phyloP scores from a whole-genome alignment of 2,888 invertebrate genomes.

The Caenorhabditis macrosperma region DNA sequence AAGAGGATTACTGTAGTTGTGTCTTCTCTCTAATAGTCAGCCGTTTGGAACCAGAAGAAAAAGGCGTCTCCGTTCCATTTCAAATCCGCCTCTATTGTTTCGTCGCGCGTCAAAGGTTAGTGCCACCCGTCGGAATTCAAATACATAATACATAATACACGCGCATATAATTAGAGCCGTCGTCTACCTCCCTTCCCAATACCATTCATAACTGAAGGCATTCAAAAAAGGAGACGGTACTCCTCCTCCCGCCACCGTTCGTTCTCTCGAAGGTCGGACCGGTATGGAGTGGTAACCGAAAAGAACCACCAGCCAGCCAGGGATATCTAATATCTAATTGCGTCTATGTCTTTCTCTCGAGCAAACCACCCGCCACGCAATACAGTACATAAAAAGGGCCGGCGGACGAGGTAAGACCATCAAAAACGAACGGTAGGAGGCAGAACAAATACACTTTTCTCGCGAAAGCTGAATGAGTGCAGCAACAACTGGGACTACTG shows the following conservation, averaged over 20 bases:
- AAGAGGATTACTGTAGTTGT: too few relatives aligned
- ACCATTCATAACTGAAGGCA: conserved; percentile 20
- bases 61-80: background rate
- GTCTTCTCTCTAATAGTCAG: too few relatives aligned
- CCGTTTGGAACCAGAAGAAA: too few relatives aligned
- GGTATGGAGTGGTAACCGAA: background rate
- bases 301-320: too few relatives aligned
- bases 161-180: conserved; percentile 57
- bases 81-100: conserved; percentile 2
- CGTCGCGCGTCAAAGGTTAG: conserved; percentile 41
- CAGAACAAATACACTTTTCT: conserved; percentile 43
- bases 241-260: conserved; percentile 17
- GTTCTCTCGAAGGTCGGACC: conserved; percentile 5
- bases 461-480: background rate
- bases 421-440: background rate
- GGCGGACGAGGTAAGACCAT: conserved; percentile 10
- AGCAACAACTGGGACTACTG: background rate
- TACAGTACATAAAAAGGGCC: conserved; percentile 16
- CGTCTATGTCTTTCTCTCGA: conserved; percentile 8
- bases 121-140: conserved; percentile 55
- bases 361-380: background rate
- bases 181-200: background rate
- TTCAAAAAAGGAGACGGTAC: conserved; percentile 9
- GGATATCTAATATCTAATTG: conserved; percentile 54
- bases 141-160: conserved; percentile 40